phyloP scores from a whole-genome alignment of 2,888 invertebrate genomes.

The Platyscelio sp. region DNA sequence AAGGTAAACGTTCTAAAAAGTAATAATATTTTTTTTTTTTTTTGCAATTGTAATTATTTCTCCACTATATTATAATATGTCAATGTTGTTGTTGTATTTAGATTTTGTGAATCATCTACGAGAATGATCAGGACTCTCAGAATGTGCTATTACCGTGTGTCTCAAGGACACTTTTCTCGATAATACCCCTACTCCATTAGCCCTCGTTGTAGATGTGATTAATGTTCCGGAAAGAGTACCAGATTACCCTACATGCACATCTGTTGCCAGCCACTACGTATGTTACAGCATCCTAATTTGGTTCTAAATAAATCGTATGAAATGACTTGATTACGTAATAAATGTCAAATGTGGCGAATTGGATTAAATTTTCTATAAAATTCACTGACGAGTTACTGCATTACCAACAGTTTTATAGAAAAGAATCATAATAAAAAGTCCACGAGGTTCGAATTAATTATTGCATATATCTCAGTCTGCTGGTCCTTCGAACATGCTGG shows the following conservation, averaged over 20 bases:
- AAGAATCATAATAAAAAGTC: too few relatives aligned
- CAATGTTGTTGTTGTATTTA: too few relatives aligned
- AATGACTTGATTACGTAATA: slow-evolving; percentile 58
- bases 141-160: slow-evolving; percentile 10
- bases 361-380: slow-evolving; percentile 8
- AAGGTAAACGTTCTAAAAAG: too few relatives aligned
- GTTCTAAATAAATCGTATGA: slow-evolving; percentile 51
- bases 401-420: slow-evolving; percentile 25
- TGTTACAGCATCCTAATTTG: slow-evolving; percentile 36
- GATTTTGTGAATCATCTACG: too few relatives aligned
- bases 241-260: slow-evolving; percentile 48
- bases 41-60: too few relatives aligned
- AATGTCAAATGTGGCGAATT: slow-evolving; percentile 39
- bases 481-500: too few relatives aligned
- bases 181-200: slow-evolving; percentile 2
- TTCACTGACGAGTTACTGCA: background rate
- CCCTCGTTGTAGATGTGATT: slow-evolving; percentile 28
- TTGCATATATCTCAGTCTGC: too few relatives aligned
- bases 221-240: slow-evolving; percentile 32
- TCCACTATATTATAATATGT: too few relatives aligned
- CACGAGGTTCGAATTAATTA: too few relatives aligned
- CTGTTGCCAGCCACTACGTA: slow-evolving; percentile 52
- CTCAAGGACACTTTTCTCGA: slow-evolving; percentile 27
- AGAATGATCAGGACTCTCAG: too few relatives aligned
- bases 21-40: too few relatives aligned